Conservation (phyloP, 2,888 invertebrate genomes). For the Pseudococcus jackbeardsleyi region DNA sequence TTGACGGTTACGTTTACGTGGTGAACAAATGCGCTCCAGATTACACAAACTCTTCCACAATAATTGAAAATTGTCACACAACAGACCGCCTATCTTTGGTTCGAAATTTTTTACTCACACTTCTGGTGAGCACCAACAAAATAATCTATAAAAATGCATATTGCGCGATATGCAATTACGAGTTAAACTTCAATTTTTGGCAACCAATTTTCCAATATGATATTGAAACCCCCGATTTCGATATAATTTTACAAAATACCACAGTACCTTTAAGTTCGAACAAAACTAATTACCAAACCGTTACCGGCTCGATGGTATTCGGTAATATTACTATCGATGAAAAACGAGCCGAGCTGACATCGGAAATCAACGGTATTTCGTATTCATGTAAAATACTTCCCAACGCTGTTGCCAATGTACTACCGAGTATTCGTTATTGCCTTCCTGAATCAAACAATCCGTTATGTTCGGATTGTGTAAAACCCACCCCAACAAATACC, state of each 20-base stretch:
- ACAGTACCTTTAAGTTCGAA: not conserved
- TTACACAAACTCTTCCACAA: conserved; percentile 68
- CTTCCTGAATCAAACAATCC: not conserved
- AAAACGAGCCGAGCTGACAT: not conserved
- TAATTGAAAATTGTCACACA: conserved; percentile 67
- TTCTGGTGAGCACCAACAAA: conserved; percentile 68
- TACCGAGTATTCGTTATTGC: conserved; percentile 69
- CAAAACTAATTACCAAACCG: not conserved
- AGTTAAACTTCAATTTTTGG: conserved; percentile 66
- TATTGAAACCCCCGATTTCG: not conserved
- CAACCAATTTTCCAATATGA: not conserved
- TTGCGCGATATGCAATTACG: conserved; percentile 71
- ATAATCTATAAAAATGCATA: conserved; percentile 70
- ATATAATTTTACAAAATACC: not conserved
- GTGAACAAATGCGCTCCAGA: conserved; percentile 70
- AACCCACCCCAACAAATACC: not conserved
- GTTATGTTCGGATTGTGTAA: not conserved
- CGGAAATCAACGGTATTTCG: not conserved
- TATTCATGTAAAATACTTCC: not conserved
- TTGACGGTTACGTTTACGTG: conserved; percentile 71
- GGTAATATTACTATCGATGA: not conserved
- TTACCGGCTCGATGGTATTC: not conserved
- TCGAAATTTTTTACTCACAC: conserved; percentile 66
- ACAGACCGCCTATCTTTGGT: conserved; percentile 67
- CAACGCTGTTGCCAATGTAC: conserved; percentile 69